Base-by-base conservation (phyloP, 2,888 invertebrate species). In the Oligia fasciuncula region DNA sequence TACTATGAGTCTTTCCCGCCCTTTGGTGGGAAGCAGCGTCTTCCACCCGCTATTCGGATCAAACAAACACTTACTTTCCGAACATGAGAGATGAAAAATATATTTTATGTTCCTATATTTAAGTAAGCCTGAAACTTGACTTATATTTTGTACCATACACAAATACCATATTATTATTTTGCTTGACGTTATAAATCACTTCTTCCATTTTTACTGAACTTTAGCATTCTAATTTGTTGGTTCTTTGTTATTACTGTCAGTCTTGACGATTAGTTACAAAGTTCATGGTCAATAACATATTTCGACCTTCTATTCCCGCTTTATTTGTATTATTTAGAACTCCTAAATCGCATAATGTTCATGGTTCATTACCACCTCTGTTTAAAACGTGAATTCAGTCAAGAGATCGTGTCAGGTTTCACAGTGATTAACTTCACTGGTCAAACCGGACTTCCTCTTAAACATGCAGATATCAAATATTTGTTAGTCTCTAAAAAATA, bases 391-490 rank as follows among this genome's bases (percentile, higher is more conserved):
- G 67, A 76, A 43, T 73, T 66, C 54, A 73, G 73, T 73, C 63
- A 62, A 66, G 51, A 77, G 65, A 76, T 80, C 71, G 71, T 81
- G 76, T 75, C 85, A 67, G 51, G 62, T 86, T 86, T 75, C 70
- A 76, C 75, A 83, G 57, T 43, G n/a, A 75, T 83, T 77, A 73
- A 72, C 65, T 43, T 57, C 43, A 81, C 75, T 79, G 40, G 69
- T 74, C 43, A 76, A 87, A 86, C 88, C 79, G 88, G 88, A 84
- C 73, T 83, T 88, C 84, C 73, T 72, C 68, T 68, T 13, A 49
- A 73, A 83, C 23, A 17, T 67, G 35, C 17, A 76, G 17, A 40
- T 67, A 40, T 19, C 40, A 65, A 73, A 78, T 73, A 78, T 73
- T 69, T 62, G 69, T 43, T 17, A 77, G 62, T 66, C 43, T 66